Conservation (phyloP, 2,888 invertebrate genomes). For the Neocrepidodera transversa region DNA sequence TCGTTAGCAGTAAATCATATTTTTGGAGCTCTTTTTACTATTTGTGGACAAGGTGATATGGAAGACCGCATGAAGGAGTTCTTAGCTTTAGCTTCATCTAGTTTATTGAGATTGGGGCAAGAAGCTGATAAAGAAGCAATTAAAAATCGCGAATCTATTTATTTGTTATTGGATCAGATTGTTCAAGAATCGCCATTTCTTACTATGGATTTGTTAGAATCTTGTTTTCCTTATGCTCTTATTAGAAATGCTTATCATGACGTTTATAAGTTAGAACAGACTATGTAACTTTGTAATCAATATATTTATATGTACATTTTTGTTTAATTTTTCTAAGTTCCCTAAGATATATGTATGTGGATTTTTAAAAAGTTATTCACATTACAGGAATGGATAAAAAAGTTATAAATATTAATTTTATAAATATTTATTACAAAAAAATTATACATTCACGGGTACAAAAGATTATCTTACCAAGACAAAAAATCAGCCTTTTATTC, state of each 20-base stretch:
- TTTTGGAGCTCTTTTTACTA: conserved; percentile 95
- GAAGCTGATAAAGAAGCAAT: conserved; percentile 95
- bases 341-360: too few relatives aligned
- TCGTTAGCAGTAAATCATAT: conserved; percentile 95
- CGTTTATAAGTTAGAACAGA: conserved; percentile 89
- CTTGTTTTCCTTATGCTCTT: conserved; percentile 98
- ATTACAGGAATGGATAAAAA: too few relatives aligned
- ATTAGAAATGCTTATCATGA: conserved; percentile 98
- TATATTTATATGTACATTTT: conserved; percentile 21
- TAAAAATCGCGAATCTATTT: conserved; percentile 94
- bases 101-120: conserved; percentile 90
- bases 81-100: conserved; percentile 90
- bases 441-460: conserved; percentile 11
- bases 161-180: conserved; percentile 94
- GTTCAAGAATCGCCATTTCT: conserved; percentile 98
- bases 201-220: conserved; percentile 98
- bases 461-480: conserved; percentile 31
- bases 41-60: conserved; percentile 95
- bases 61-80: conserved; percentile 98
- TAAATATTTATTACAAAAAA: conserved; percentile 19
- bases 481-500: conserved; percentile 56
- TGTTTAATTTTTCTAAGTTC: conserved; percentile 7
- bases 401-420: background rate
- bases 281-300: conserved; percentile 55
- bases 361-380: too few relatives aligned